A percentile compares a stretch with the other conserved stretches of the same genome.
phyloP scores from a whole-genome alignment of 1,140 invertebrate genomes.

The Diabrotica virgifera region DNA sequence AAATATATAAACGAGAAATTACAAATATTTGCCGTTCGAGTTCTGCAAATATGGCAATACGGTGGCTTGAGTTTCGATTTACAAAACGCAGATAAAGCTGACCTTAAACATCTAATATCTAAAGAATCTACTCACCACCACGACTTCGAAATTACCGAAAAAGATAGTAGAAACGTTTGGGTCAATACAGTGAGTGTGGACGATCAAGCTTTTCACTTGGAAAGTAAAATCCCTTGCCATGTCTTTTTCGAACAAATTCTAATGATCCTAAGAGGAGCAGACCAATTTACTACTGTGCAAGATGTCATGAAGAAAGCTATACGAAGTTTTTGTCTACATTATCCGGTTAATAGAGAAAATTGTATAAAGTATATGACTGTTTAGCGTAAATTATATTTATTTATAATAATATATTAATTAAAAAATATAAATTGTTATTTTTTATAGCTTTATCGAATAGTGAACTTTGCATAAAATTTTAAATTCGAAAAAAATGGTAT shows the following conservation, averaged over 20 bases:
- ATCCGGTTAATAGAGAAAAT: slow-evolving; percentile 23
- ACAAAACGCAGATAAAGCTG: slow-evolving; percentile 1
- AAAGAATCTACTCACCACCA: not conserved
- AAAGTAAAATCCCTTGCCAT: slow-evolving; percentile 46
- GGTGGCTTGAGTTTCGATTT: slow-evolving; percentile 40
- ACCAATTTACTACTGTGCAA: slow-evolving; percentile 25
- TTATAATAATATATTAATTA: too few species aligned
- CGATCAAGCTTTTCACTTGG: slow-evolving; percentile 43
- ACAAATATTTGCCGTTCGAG: slow-evolving; percentile 34
- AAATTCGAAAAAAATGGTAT: too few species aligned
- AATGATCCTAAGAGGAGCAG: slow-evolving; percentile 30
- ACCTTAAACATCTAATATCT: not conserved
- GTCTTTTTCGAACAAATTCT: slow-evolving; percentile 47
- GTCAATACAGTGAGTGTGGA: slow-evolving; percentile 41
- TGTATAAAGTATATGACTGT: slow-evolving; percentile 12
- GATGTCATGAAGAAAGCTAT: slow-evolving; percentile 27
- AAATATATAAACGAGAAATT: slow-evolving; percentile 29
- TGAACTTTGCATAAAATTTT: too few species aligned
- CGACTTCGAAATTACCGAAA: slow-evolving; percentile 27
- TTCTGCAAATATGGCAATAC: slow-evolving; percentile 40
- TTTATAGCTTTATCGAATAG: too few species aligned
- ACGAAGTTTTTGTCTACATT: slow-evolving; percentile 26
- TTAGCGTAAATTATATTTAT: not conserved
- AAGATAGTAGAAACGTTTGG: slow-evolving; percentile 29
- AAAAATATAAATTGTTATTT: too few species aligned